Conservation (phyloP, 2,888 invertebrate species). For the Alloscopus bannaensis region DNA sequence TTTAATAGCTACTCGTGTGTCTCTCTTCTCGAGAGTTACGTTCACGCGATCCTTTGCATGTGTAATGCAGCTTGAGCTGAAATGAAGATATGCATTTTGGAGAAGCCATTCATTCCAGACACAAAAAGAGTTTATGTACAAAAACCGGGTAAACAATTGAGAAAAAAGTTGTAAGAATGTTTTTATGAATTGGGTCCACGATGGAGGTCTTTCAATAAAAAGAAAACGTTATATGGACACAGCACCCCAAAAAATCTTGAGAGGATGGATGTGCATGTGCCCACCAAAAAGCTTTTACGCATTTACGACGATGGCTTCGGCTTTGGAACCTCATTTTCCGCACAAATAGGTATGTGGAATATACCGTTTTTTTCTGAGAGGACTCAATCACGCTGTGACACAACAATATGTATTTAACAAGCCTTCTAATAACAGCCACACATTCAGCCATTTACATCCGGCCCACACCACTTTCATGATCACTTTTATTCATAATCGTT, state of each 20-base stretch:
- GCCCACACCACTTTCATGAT: too few relatives aligned
- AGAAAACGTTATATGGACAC: too few relatives aligned
- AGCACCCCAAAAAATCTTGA: too few relatives aligned
- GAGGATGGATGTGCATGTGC: too few relatives aligned
- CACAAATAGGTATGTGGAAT: not conserved
- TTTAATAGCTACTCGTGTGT: not conserved
- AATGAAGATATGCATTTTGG: not conserved
- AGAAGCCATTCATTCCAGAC: conserved; percentile 5
- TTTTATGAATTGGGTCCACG: too few relatives aligned
- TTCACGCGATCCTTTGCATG: too few relatives aligned
- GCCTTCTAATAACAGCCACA: conserved; percentile 61
- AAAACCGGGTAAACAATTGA: not conserved
- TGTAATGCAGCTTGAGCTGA: not conserved
- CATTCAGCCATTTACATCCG: too few relatives aligned
- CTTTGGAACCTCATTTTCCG: not conserved
- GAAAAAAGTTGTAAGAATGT: too few relatives aligned
- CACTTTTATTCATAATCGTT: too few relatives aligned
- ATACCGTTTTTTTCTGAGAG: too few relatives aligned
- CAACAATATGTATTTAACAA: conserved; percentile 61
- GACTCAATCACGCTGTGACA: conserved; percentile 59
- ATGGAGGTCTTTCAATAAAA: not conserved
- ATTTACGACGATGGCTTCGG: too few relatives aligned
- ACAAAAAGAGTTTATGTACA: not conserved
- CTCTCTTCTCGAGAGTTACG: conserved; percentile 6
- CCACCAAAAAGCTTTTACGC: too few relatives aligned